These are phyloP conservation scores for Xyliphius kryptos DNA, from an alignment of 2,113 vertebrate genomes.

Conservation along the genomic window DNA sequence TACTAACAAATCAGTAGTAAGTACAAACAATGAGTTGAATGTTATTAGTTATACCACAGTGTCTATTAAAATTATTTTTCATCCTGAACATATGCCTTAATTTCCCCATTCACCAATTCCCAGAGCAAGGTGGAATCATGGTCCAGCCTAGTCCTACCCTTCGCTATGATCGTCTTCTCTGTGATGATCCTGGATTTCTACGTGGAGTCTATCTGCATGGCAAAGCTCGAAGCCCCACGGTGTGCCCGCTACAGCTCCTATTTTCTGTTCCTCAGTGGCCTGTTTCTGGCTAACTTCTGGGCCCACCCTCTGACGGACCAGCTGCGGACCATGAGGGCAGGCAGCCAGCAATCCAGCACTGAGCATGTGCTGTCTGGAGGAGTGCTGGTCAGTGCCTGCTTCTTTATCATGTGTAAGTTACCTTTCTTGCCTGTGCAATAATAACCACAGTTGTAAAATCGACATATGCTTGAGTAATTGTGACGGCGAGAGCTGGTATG, in stretches of 20 bases:
- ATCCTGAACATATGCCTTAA: too few species aligned
- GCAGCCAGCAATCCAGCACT: constrained; percentile 72
- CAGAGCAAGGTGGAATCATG: constrained; percentile 96
- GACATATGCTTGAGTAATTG: too few species aligned
- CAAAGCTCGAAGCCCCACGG: constrained; percentile 82
- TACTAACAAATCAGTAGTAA: too few species aligned
- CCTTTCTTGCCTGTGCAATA: neutral
- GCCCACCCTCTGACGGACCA: constrained; percentile 90
- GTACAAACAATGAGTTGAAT: too few species aligned
- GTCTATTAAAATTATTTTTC: too few species aligned
- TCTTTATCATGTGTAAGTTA: constrained; percentile 87
- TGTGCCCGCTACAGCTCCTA: constrained; percentile 81
- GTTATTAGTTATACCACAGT: too few species aligned
- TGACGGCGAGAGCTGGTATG: too few species aligned
- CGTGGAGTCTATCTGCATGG: constrained; percentile 82
- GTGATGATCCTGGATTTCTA: constrained; percentile 95
- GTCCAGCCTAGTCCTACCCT: constrained; percentile 83
- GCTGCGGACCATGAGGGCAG: constrained; percentile 77
- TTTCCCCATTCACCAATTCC: neutral
- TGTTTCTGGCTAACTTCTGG: constrained; percentile 94
- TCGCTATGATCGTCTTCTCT: constrained; percentile 82
- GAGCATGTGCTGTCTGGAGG: constrained; percentile 95
- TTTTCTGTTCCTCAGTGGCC: constrained; percentile 74
- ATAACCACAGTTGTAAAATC: too few species aligned
- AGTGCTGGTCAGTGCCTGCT: constrained; percentile 89